Evolutionary conservation across 2,888 invertebrate genomes (phyloP), one percentile per base, ranked within the genome.

Genomic region (Schrankia costaestrigalis): DNA sequence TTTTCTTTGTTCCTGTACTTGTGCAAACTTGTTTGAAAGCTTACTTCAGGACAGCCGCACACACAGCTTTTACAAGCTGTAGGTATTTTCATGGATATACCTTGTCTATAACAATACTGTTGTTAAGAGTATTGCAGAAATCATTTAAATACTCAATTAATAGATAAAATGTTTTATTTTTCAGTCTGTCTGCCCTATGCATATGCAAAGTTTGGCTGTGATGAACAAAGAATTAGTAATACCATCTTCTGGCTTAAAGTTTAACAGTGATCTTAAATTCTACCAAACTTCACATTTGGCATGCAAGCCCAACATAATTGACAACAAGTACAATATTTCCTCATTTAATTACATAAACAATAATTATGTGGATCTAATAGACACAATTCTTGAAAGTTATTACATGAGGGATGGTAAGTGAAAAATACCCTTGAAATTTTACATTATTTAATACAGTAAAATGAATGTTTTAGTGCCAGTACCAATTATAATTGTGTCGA

Each of bases 371-470:
- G 63, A 91, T 82, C 60, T 80, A 71, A 40, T 92, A 1, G 78
- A 89, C 36, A 77, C 78, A 25, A 87, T 93, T 34, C 68, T 93
- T 33, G 70, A 78, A 26, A 74, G 82, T 36, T 93, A 93, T 67
- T 78, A 87, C 10, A 71, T 74, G 21, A 87, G 92, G 78, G 90
- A 91, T 70, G 82, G 93, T 93, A 85, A 50, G 39, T 15, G 17
- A 15, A 15, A 15, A 15, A 4, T 15, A 6, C 17, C 3, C 17
- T 4, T 15, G 17, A 6, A 15, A 4, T 15, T 15, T 15, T 4
- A 15, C 3, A 15, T 15, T 3, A 15, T 4, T 4, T 6, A 15
- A 15, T 15, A 6, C 17, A 15, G 17, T 4, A n/a, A n/a, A n/a
- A n/a, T n/a, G n/a, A n/a, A n/a, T n/a, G n/a, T n/a, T n/a, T n/a